These are phyloP conservation scores for Lissocephala sabroskyi DNA, from an alignment of 2,888 invertebrate species.

Conservation along the genomic window DNA sequence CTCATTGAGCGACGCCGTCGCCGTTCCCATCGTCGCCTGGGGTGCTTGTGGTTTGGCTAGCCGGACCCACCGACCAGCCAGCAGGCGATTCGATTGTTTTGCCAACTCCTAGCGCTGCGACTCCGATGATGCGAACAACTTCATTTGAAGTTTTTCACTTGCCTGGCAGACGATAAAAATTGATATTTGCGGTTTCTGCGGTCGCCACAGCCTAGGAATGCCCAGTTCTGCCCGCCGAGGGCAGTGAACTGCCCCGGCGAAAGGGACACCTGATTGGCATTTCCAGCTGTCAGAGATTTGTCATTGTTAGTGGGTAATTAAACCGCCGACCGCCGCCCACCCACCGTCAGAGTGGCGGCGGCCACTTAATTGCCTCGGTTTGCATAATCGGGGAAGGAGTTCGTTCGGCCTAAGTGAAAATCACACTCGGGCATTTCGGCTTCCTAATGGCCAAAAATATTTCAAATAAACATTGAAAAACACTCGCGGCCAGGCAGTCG, in stretches of 20 bases:
- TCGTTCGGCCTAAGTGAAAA: conserved; percentile 35
- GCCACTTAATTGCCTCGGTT: conserved; percentile 60
- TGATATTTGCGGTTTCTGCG: conserved; percentile 53
- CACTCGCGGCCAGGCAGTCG: conserved; percentile 46
- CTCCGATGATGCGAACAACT: background rate
- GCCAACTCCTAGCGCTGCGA: background rate
- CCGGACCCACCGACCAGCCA: no score
- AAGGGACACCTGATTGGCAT: conserved; percentile 16
- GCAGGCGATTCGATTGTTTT: no score
- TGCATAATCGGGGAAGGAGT: conserved; percentile 59
- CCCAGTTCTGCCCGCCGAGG: conserved; percentile 3
- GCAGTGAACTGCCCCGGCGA: conserved; percentile 9
- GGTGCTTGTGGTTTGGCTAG: conserved; percentile 1
- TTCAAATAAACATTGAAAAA: conserved; percentile 60
- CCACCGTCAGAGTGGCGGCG: conserved; percentile 20
- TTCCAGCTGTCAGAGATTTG: conserved; percentile 34
- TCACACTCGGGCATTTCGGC: conserved; percentile 32
- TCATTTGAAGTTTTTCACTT: conserved; percentile 10
- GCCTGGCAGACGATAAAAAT: conserved; percentile 37
- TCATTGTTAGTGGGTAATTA: conserved; percentile 59
- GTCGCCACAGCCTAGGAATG: conserved; percentile 8
- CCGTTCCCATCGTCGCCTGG: background rate
- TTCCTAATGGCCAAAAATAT: conserved; percentile 56
- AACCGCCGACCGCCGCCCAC: conserved; percentile 30
- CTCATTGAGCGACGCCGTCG: no score